Conservation (phyloP, 2,113 vertebrate species). For the Sceloporus undulatus region DNA sequence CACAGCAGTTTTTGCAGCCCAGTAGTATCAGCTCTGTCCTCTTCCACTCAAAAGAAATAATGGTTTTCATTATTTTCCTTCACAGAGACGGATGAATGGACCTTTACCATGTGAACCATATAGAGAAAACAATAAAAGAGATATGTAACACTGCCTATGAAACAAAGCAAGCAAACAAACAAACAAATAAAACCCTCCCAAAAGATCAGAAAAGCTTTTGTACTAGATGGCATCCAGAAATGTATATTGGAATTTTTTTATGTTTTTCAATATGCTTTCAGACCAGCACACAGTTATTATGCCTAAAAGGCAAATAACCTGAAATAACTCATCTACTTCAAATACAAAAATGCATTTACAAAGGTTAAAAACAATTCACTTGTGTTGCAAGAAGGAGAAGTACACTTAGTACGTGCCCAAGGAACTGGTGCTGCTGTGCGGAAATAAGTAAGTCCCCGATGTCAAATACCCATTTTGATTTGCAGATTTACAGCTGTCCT, state of each 20-base stretch:
- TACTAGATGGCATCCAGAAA: neutral
- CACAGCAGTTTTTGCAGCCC: neutral
- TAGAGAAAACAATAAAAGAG: neutral
- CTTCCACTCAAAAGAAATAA: neutral
- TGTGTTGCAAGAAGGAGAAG: neutral
- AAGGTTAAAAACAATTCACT: constrained; percentile 49
- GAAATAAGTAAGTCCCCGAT: constrained; percentile 52
- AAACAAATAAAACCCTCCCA: too few species aligned
- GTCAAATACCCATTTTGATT: constrained; percentile 52
- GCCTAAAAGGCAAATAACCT: constrained; percentile 28
- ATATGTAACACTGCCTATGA: too few species aligned
- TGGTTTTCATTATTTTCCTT: neutral
- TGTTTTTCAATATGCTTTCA: constrained; percentile 12
- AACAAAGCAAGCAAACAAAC: neutral
- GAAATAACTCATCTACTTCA: constrained; percentile 36
- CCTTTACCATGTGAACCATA: neutral
- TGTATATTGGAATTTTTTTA: neutral
- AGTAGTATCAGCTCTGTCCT: neutral
- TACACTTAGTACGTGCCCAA: constrained; percentile 37
- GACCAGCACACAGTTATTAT: neutral
- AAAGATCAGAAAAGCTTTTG: neutral
- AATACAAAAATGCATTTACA: constrained; percentile 28
- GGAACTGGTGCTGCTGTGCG: constrained; percentile 19
- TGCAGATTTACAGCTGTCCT: constrained; percentile 56
- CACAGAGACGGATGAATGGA: neutral